phyloP scores from a whole-genome alignment of 2,797 vertebrate genomes.

The Varecia variegata region DNA sequence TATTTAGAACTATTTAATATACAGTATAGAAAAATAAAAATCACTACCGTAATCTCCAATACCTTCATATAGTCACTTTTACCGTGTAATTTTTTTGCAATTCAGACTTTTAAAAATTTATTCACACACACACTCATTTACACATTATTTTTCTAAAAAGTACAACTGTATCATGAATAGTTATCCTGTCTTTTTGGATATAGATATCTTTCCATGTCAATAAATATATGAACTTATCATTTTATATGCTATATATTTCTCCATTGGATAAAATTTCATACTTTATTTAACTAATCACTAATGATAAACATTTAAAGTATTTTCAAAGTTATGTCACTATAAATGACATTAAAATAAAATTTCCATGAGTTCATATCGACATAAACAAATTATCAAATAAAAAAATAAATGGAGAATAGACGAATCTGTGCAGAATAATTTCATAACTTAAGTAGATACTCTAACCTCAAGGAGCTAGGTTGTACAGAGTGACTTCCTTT shows the following conservation, averaged over 20 bases:
- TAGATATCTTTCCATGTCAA: background rate
- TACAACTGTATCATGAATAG: background rate
- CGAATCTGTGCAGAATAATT: background rate
- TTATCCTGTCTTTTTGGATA: background rate
- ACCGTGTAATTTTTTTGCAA: background rate
- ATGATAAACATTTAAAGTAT: background rate
- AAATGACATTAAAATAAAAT: slow-evolving; percentile 2
- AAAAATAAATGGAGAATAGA: background rate
- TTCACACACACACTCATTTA: background rate
- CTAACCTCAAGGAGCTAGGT: background rate
- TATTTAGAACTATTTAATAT: background rate
- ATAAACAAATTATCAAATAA: background rate
- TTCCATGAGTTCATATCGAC: background rate
- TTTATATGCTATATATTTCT: background rate
- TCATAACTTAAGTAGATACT: background rate
- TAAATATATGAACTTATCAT: background rate
- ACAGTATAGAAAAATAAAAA: background rate
- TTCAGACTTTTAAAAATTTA: background rate
- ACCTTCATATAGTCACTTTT: background rate
- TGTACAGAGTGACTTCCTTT: background rate
- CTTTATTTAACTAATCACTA: background rate
- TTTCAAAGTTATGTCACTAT: background rate
- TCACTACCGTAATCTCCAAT: background rate
- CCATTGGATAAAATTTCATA: background rate
- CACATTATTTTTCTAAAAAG: background rate